These are phyloP conservation scores for Mycalesis mineus DNA, from an alignment of 2,888 invertebrate genomes.

Conservation along the genomic window DNA sequence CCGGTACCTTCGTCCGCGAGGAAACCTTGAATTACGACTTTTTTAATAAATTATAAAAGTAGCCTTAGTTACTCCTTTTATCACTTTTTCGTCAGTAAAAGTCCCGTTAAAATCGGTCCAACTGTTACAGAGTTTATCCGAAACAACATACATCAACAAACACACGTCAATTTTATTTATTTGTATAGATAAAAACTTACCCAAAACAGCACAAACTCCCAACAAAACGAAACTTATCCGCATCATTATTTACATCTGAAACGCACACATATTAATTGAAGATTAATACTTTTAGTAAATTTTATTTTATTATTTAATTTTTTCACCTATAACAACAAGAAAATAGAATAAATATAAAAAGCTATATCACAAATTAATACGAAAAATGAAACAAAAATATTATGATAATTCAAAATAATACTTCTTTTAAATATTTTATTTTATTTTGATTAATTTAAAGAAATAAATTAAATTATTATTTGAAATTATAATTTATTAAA, in stretches of 20 bases:
- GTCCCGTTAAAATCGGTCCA: neutral
- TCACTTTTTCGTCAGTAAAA: too few relatives aligned
- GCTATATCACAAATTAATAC: neutral
- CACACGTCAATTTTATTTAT: too few relatives aligned
- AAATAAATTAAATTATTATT: neutral
- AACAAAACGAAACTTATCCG: neutral
- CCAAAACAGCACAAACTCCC: neutral
- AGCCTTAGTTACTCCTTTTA: too few relatives aligned
- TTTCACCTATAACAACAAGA: too few relatives aligned
- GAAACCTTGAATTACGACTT: too few relatives aligned
- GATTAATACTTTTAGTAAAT: neutral
- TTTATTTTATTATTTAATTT: neutral
- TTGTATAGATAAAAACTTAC: neutral
- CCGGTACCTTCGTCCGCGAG: too few relatives aligned
- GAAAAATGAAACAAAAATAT: neutral
- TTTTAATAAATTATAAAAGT: too few relatives aligned
- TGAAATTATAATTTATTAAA: neutral
- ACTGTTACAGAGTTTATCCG: neutral
- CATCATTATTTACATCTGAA: neutral
- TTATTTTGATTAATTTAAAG: neutral
- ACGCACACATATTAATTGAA: neutral
- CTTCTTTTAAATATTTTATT: neutral
- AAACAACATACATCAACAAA: neutral
- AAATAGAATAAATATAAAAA: neutral
- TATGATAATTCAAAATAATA: neutral